A percentile compares a stretch with the other conserved stretches of the same genome.
phyloP scores from a whole-genome alignment of 2,113 vertebrate genomes.

The Oreochromis spilurus region DNA sequence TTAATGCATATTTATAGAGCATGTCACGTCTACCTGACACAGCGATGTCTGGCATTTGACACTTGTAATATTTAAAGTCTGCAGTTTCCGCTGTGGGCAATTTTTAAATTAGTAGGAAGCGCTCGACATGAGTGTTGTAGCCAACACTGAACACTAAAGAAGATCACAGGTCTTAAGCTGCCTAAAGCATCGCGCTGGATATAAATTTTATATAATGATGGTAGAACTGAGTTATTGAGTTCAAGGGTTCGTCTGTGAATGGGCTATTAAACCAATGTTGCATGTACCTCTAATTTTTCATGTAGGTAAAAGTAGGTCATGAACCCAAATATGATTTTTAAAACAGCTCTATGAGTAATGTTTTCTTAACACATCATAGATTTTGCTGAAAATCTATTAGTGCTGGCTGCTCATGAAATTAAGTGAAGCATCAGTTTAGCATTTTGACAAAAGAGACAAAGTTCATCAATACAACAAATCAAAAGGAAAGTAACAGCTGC shows the following conservation, averaged over 20 bases:
- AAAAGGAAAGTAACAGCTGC: neutral
- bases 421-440: neutral
- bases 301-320: neutral
- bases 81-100: neutral
- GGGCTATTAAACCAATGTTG: neutral
- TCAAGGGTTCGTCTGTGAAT: neutral
- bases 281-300: neutral
- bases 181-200: neutral
- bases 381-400: neutral
- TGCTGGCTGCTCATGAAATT: neutral
- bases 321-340: neutral
- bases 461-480: neutral
- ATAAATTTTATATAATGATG: neutral
- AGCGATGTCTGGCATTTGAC: neutral
- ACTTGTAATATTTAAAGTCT: neutral
- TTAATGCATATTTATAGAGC: neutral
- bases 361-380: neutral
- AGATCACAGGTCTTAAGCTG: neutral
- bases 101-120: neutral
- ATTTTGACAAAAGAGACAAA: neutral
- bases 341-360: neutral
- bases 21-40: neutral
- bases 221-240: neutral
- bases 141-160: neutral
- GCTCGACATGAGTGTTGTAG: neutral